A percentile compares a stretch with the other conserved stretches of the same genome.
phyloP scores from a whole-genome alignment of 2,113 vertebrate genomes.

The Notechis scutatus region DNA sequence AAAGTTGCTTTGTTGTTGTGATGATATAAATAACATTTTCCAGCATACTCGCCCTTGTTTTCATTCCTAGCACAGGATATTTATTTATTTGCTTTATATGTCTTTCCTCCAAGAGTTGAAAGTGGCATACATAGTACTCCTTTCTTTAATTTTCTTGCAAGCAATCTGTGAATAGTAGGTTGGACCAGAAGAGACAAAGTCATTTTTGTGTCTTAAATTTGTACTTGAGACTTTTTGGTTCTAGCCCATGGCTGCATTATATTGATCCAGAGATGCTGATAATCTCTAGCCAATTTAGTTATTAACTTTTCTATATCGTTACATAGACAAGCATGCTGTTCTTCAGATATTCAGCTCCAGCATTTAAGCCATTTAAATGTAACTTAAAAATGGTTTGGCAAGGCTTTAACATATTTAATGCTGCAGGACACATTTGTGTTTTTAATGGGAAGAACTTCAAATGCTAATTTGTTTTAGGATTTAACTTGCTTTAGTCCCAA shows the following conservation, averaged over 20 bases:
- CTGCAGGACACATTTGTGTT: neutral
- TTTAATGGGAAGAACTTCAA: neutral
- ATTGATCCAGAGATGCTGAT: neutral
- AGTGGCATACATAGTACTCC: neutral
- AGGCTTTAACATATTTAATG: conserved; percentile 1
- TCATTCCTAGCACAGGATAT: neutral
- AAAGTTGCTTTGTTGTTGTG: neutral
- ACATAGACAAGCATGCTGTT: neutral
- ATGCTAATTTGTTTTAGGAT: neutral
- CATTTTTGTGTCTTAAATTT: neutral
- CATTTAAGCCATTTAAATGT: neutral
- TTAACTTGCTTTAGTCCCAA: neutral
- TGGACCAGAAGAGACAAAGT: neutral
- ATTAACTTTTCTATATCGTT: neutral
- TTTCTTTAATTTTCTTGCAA: neutral
- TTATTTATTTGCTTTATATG: neutral
- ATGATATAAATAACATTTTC: neutral
- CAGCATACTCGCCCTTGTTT: neutral
- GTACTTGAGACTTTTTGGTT: neutral
- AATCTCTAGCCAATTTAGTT: neutral
- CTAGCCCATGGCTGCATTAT: neutral
- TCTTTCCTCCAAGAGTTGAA: neutral
- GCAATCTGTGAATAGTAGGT: neutral
- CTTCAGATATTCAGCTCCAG: neutral
- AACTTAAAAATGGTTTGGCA: neutral